A percentile compares a stretch with the other conserved stretches of the same genome.
Evolutionary conservation across 1,140 invertebrate genomes (phyloP).

Genomic region (Aphelenchoides avenae): DNA sequence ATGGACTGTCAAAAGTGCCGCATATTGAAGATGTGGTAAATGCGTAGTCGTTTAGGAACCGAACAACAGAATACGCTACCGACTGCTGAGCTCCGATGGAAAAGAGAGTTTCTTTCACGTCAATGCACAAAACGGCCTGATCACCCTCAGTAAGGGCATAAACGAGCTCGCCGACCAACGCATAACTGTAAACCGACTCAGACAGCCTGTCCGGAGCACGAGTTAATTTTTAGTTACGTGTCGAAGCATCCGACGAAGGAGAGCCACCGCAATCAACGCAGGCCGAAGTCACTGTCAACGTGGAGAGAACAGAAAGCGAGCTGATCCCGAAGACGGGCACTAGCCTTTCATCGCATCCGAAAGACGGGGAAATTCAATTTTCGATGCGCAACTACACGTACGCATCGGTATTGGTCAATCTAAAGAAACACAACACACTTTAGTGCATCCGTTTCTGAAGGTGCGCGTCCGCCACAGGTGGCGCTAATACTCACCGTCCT

Average conservation of each 20-base stretch:
- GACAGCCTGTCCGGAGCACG: background rate
- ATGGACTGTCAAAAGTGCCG: background rate
- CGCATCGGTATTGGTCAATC: conserved; percentile 1
- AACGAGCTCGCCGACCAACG: conserved; percentile 42
- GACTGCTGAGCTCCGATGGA: conserved; percentile 39
- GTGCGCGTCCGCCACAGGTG: conserved; percentile 47
- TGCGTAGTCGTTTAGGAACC: conserved; percentile 26
- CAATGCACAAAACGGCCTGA: conserved; percentile 47
- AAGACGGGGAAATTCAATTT: conserved; percentile 41
- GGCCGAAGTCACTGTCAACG: conserved; percentile 44
- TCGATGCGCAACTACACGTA: conserved; percentile 51
- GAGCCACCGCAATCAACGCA: conserved; percentile 38
- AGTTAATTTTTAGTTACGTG: conserved; percentile 32
- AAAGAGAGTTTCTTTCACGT: conserved; percentile 41
- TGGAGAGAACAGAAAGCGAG: conserved; percentile 30
- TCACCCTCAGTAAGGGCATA: conserved; percentile 32
- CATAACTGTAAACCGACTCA: conserved; percentile 31
- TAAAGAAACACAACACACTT: conserved; percentile 17
- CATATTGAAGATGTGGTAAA: conserved; percentile 2
- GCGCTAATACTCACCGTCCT: conserved; percentile 44
- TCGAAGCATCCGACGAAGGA: conserved; percentile 53
- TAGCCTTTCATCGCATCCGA: conserved; percentile 17
- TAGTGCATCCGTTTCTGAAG: conserved; percentile 51
- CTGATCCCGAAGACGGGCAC: conserved; percentile 21
- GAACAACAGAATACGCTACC: conserved; percentile 52